phyloP scores from a whole-genome alignment of 2,888 invertebrate genomes.

The Stegana nigrithorax region DNA sequence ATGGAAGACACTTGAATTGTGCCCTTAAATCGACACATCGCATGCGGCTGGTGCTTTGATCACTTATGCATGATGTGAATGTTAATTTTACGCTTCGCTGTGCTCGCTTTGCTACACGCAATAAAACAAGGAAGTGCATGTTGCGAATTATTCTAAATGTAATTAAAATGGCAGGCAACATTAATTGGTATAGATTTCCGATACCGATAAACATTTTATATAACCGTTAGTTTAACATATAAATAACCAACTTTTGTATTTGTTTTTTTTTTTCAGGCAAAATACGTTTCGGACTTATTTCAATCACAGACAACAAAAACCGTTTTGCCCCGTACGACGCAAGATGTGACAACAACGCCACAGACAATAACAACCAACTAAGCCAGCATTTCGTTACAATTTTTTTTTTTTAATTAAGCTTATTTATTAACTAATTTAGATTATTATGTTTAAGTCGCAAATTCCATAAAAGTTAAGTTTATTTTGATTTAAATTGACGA shows the following conservation, averaged over 20 bases:
- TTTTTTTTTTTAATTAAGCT: not conserved
- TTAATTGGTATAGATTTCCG: not conserved
- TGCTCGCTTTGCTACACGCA: too few relatives aligned
- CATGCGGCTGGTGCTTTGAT: too few relatives aligned
- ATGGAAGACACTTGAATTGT: too few relatives aligned
- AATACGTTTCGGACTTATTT: constrained; percentile 66
- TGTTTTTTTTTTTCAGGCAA: constrained; percentile 55
- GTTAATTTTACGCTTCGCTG: constrained; percentile 38
- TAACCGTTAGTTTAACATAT: too few relatives aligned
- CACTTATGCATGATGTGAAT: too few relatives aligned
- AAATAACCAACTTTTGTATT: too few relatives aligned
- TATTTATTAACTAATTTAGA: not conserved
- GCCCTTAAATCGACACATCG: too few relatives aligned
- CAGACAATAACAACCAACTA: constrained; percentile 49
- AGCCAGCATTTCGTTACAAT: too few relatives aligned
- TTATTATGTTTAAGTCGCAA: not conserved
- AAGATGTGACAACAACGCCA: constrained; percentile 54
- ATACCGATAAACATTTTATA: not conserved
- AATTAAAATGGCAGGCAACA: not conserved
- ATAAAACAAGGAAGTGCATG: too few relatives aligned
- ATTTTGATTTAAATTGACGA: too few relatives aligned
- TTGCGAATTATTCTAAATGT: too few relatives aligned
- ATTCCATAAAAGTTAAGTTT: not conserved
- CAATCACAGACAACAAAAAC: constrained; percentile 40
- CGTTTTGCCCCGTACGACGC: constrained; percentile 55